These are phyloP conservation scores for Andrena cerasifolii DNA, from an alignment of 1,140 invertebrate genomes.

Conservation along the genomic window DNA sequence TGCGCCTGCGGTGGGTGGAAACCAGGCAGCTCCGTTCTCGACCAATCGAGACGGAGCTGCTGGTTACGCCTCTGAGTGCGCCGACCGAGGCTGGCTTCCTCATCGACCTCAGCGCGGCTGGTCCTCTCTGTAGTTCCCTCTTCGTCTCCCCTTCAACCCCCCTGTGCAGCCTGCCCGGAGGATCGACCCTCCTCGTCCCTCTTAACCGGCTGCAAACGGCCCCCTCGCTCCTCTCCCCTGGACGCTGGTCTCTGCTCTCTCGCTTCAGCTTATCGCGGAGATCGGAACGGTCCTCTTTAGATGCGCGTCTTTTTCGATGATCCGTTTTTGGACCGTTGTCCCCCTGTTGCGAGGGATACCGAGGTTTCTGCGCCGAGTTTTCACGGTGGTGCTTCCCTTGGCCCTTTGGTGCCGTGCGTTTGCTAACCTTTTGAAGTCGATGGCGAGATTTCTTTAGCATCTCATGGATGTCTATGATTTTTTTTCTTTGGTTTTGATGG, in stretches of 20 bases:
- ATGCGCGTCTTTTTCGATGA: background rate
- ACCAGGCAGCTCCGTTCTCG: slow-evolving; percentile 65
- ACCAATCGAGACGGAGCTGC: slow-evolving; percentile 72
- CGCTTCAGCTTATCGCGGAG: background rate
- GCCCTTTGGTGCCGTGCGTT: no score
- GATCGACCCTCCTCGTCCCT: slow-evolving; percentile 29
- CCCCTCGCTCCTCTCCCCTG: slow-evolving; percentile 9
- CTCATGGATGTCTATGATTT: background rate
- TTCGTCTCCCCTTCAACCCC: slow-evolving; percentile 11
- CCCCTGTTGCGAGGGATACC: slow-evolving; percentile 19
- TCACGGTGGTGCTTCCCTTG: no score
- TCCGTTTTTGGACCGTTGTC: background rate
- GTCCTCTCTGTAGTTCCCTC: slow-evolving; percentile 39
- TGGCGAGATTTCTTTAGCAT: background rate
- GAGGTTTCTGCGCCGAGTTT: no score
- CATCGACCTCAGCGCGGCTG: slow-evolving; percentile 66
- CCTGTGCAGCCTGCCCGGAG: background rate
- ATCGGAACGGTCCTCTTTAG: slow-evolving; percentile 30
- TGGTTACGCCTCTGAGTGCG: slow-evolving; percentile 73
- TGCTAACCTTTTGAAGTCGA: background rate
- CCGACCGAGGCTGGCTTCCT: slow-evolving; percentile 67
- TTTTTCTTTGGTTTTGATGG: background rate
- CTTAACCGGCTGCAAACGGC: background rate
- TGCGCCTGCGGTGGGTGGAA: slow-evolving; percentile 78
- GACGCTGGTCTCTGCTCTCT: slow-evolving; percentile 4